Conservation (phyloP, 2,113 vertebrate species). For the Gallinago jamesoni region DNA sequence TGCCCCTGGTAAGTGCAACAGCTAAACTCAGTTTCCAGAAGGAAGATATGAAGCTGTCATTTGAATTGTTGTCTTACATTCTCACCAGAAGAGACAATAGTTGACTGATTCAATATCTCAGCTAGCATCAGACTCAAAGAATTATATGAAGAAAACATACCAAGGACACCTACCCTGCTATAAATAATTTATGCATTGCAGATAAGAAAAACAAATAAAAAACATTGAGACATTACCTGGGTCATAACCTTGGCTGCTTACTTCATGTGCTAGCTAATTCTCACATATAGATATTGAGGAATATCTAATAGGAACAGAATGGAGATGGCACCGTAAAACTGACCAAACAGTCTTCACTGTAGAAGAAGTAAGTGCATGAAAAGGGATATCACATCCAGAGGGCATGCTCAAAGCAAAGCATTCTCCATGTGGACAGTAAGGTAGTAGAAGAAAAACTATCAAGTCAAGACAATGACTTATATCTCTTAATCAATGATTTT, state of each 20-base stretch:
- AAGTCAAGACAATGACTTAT: neutral
- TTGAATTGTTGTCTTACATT: neutral
- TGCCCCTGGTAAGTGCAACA: neutral
- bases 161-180: neutral
- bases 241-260: neutral
- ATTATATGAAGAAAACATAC: neutral
- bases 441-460: neutral
- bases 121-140: neutral
- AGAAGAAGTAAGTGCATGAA: neutral
- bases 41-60: neutral
- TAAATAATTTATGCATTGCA: neutral
- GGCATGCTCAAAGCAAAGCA: neutral
- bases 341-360: neutral
- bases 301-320: neutral
- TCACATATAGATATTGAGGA: neutral
- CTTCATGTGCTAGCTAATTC: neutral
- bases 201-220: constrained; percentile 9
- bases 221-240: neutral
- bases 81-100: neutral
- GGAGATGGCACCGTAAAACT: neutral
- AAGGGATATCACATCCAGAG: neutral
- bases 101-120: neutral
- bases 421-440: neutral
- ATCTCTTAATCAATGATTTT: neutral
- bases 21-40: neutral